Evolutionary conservation across 2,113 vertebrate genomes (phyloP).

Genomic region (Cyanoramphus novaezelandiae): DNA sequence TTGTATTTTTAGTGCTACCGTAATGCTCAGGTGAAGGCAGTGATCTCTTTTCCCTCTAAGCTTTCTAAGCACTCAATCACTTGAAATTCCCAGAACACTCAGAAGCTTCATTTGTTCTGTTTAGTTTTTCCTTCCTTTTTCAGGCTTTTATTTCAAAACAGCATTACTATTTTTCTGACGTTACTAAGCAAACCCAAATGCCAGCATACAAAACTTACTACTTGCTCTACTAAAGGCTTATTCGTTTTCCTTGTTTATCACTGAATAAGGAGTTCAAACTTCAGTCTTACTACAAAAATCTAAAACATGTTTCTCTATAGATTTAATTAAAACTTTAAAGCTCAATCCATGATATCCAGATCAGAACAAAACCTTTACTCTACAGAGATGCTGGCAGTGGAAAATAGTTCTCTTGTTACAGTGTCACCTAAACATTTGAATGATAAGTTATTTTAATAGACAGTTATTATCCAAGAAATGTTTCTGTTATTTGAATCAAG

Average conservation of each 20-base stretch:
- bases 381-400: not conserved
- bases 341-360: not conserved
- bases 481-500: not conserved
- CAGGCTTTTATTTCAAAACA: not conserved
- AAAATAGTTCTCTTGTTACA: not conserved
- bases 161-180: not conserved
- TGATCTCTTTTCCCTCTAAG: conserved; percentile 28
- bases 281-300: conserved; percentile 2
- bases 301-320: conserved; percentile 8
- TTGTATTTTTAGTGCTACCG: not conserved
- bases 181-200: conserved; percentile 46
- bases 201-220: not conserved
- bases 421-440: not conserved
- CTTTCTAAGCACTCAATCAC: not conserved
- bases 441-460: not conserved
- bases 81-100: conserved; percentile 30
- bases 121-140: conserved; percentile 27
- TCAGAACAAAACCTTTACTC: not conserved
- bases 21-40: conserved; percentile 28
- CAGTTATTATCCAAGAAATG: not conserved
- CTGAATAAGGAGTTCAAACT: conserved; percentile 37
- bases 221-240: not conserved
- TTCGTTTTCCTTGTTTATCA: not conserved
- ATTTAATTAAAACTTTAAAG: conserved; percentile 37
- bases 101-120: conserved; percentile 35